A percentile compares a stretch with the other conserved stretches of the same genome.
phyloP scores from a whole-genome alignment of 2,113 vertebrate species.

The Nothoprocta perdicaria region DNA sequence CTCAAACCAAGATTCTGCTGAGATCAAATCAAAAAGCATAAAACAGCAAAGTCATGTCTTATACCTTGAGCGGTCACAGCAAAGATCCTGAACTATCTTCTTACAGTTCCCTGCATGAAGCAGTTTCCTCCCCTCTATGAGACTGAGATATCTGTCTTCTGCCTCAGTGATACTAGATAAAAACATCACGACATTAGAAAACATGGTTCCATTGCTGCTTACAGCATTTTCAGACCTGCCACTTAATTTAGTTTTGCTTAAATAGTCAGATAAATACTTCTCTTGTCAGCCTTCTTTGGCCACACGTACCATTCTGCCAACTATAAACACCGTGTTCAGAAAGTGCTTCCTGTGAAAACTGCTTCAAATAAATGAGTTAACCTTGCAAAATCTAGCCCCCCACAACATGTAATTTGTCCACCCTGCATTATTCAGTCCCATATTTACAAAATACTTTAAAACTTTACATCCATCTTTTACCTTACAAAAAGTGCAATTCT shows the following conservation, averaged over 20 bases:
- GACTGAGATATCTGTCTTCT: conserved; percentile 22
- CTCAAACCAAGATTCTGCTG: conserved; percentile 57
- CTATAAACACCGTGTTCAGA: conserved; percentile 49
- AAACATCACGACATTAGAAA: conserved; percentile 35
- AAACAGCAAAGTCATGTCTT: conserved; percentile 68
- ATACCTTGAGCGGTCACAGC: conserved; percentile 67
- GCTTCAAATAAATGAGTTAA: conserved; percentile 84
- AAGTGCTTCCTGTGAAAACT: conserved; percentile 77
- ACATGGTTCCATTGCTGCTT: conserved; percentile 50
- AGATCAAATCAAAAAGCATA: conserved; percentile 39
- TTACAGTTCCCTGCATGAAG: conserved; percentile 41
- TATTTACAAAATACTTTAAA: conserved; percentile 89
- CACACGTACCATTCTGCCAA: conserved; percentile 65
- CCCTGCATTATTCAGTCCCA: conserved; percentile 82
- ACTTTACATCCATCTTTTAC: conserved; percentile 80
- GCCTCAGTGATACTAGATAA: conserved; percentile 22
- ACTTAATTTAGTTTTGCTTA: conserved; percentile 49
- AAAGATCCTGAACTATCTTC: conserved; percentile 53
- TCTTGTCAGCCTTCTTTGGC: conserved; percentile 70
- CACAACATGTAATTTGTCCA: conserved; percentile 66
- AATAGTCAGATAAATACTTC: conserved; percentile 72
- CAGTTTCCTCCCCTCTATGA: conserved; percentile 42
- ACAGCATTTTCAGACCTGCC: conserved; percentile 63
- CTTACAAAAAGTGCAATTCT: conserved; percentile 87
- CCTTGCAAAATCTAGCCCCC: conserved; percentile 88